Conservation (phyloP, 1,140 invertebrate genomes). For the Pseudoatta argentina region DNA sequence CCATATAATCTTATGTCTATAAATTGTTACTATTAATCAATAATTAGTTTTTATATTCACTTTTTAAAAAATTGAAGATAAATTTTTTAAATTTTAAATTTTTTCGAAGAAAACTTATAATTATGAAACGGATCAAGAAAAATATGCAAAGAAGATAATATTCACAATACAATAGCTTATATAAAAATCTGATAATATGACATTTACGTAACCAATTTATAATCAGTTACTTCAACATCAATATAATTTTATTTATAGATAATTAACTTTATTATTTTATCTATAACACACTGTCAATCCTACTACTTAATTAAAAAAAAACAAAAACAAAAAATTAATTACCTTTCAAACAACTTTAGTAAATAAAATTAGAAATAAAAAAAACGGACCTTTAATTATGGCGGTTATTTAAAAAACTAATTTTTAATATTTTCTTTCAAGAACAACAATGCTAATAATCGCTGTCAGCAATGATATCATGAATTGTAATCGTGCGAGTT, state of each 20-base stretch:
- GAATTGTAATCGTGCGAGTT: slow-evolving; percentile 52
- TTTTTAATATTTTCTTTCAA: background rate
- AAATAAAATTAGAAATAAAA: slow-evolving; percentile 1
- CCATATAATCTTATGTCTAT: background rate
- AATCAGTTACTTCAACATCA: background rate
- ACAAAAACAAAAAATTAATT: background rate
- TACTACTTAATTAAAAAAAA: too few relatives aligned
- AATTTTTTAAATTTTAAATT: background rate
- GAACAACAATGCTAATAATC: background rate
- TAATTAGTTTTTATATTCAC: background rate
- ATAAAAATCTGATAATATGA: background rate
- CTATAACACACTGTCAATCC: background rate
- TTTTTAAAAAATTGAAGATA: background rate
- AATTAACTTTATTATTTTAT: slow-evolving; percentile 8
- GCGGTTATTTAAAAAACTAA: background rate
- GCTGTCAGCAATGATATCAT: background rate
- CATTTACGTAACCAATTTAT: background rate
- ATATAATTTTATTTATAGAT: background rate
- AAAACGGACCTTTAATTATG: background rate
- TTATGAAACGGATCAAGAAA: background rate
- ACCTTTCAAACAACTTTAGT: background rate
- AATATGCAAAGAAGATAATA: background rate
- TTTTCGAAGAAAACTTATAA: background rate
- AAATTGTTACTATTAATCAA: background rate
- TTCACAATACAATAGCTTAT: background rate